Base-by-base conservation (phyloP, 2,113 vertebrate species). In the Hystrix cristata region DNA sequence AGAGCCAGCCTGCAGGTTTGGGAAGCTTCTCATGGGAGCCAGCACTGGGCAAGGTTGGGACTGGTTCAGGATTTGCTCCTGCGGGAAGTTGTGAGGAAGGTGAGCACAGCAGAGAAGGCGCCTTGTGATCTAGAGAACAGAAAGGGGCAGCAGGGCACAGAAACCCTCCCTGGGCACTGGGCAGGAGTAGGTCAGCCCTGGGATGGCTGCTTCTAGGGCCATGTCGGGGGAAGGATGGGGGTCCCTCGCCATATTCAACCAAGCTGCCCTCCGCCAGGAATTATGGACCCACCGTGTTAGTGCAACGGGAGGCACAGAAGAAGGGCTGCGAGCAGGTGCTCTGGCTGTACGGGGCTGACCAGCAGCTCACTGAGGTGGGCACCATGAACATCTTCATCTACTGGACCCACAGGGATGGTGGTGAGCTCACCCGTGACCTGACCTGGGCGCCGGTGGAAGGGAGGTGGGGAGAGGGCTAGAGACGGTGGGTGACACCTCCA, bases 381-480 rank as follows among this genome's bases (percentile, higher is more conserved):
- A 99, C 99, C 98, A 99, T 99, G 99, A 99, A 99, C 98, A 99
- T 99, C 98, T 99, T 99, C 97, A 43, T 99, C 98, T 99, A 98
- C 98, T 99, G 99, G 99, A 99, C 98, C 96, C 98, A 99, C 1
- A 91, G 99, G 81, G 97, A 99, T 0, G 99, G 99, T 97, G 99
- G 99, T 99, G 97, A 97, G 98, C 38, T 38, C 48, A 1, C 48
- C 21, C 0, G 0, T 2, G 74, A 21, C 55, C 57, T 8, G 1
- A 0, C 21, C 71, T 38, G 1, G 4, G 51, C 38, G 51, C 38
- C 5, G 91, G 51, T 0, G 9, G 67, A 3, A 48, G 67, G 76
- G 89, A 1, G 60, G 74, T 57, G 31, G 34, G 3, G 3, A 27
- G 57, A 19, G 18, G 53, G 12, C 23, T 1, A 1, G 29, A 12